These are phyloP conservation scores for Zaprionus africanus DNA, from an alignment of 1,140 invertebrate genomes.

Conservation along the genomic window DNA sequence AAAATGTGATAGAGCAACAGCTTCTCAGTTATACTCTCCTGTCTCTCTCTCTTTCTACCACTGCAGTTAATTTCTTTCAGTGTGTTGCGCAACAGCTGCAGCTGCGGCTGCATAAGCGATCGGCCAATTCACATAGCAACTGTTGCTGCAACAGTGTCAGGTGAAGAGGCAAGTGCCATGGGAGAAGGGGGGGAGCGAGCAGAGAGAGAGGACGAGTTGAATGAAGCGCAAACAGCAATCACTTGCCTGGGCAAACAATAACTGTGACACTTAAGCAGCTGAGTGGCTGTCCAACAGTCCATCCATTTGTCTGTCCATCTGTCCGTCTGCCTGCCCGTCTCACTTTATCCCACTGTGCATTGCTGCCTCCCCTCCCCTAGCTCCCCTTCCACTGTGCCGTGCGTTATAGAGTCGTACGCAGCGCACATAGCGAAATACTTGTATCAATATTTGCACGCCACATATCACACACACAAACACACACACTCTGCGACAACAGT, in stretches of 20 bases:
- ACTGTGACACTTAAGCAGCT: constrained; percentile 68
- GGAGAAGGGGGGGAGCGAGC: neutral
- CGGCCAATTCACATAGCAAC: constrained; percentile 25
- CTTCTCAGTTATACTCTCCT: no score
- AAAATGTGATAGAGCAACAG: no score
- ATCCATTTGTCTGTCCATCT: constrained; percentile 15
- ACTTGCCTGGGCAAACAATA: constrained; percentile 72
- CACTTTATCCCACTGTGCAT: neutral
- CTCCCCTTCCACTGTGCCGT: neutral
- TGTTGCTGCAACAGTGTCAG: constrained; percentile 12
- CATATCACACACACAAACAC: constrained; percentile 52
- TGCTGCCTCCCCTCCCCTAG: neutral
- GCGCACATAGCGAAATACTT: constrained; percentile 47
- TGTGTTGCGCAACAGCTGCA: neutral
- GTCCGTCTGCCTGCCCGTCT: constrained; percentile 17
- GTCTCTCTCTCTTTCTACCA: no score
- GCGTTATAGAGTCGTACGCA: constrained; percentile 10
- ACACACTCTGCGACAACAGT: constrained; percentile 7
- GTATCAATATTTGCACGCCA: constrained; percentile 71
- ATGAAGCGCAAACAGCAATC: constrained; percentile 65
- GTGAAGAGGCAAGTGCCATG: neutral
- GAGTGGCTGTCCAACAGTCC: constrained; percentile 21
- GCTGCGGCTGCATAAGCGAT: constrained; percentile 3
- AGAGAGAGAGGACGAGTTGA: neutral
- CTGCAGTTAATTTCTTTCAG: neutral